Evolutionary conservation across 2,797 vertebrate species (phyloP).

Genomic region (Myripristis jacobus): DNA sequence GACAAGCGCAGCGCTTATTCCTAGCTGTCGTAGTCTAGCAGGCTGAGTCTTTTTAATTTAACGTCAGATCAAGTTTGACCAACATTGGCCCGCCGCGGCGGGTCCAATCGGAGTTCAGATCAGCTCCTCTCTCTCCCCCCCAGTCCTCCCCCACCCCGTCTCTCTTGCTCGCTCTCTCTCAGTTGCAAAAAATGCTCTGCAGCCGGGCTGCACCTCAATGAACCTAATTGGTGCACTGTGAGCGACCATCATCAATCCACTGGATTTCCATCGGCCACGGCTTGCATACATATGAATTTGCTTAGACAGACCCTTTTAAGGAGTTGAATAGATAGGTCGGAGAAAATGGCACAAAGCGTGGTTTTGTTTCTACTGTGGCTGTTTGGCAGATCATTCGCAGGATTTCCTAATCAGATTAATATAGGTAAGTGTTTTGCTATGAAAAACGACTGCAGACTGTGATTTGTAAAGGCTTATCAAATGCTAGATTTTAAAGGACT

Average conservation of each 20-base stretch:
- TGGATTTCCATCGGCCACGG: constrained; percentile 80
- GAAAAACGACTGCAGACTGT: neutral
- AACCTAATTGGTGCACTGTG: constrained; percentile 90
- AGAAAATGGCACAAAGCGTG: constrained; percentile 92
- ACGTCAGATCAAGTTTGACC: constrained; percentile 92
- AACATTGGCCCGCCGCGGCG: constrained; percentile 86
- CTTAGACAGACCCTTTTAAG: constrained; percentile 85
- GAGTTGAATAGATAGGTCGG: constrained; percentile 87
- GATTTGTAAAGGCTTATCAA: constrained; percentile 3
- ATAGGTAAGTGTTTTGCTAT: constrained; percentile 90
- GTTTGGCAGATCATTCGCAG: constrained; percentile 88
- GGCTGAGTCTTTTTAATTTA: constrained; percentile 80
- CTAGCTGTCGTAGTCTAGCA: constrained; percentile 63
- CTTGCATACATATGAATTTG: constrained; percentile 85
- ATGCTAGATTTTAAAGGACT: constrained; percentile 10
- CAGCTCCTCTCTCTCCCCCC: constrained; percentile 53
- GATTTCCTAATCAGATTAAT: constrained; percentile 98
- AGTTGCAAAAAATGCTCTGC: constrained; percentile 77
- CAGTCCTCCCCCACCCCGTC: constrained; percentile 26
- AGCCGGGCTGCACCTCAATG: constrained; percentile 87
- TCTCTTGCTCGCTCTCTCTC: constrained; percentile 50
- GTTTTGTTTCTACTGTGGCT: constrained; percentile 91
- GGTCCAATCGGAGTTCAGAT: constrained; percentile 89
- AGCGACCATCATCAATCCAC: constrained; percentile 80
- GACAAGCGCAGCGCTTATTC: constrained; percentile 77